Evolutionary conservation across 2,888 invertebrate genomes (phyloP), one percentile per base, ranked within the genome.

Genomic region (Osmoderma eremita): DNA sequence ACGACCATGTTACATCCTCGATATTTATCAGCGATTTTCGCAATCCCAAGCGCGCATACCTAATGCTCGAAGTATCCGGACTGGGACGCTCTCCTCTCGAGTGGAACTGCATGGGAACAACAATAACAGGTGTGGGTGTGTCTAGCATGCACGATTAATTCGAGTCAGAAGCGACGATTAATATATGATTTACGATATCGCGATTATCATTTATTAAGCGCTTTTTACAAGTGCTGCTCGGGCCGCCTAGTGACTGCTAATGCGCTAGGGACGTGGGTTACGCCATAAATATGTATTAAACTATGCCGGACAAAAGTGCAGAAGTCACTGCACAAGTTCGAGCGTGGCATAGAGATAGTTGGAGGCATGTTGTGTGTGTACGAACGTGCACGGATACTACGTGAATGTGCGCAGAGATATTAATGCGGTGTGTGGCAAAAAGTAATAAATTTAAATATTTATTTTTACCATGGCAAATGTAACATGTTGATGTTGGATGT

Each of bases 171-270:
- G 36, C 30, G 42, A 13, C 42, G 42, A 8, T 53, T 53, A 53
- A 53, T 36, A 36, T n/a, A 53, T 53, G 53, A 53, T 53, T 53
- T 53, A 53, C 53, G 53, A 53, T 53, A 3, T 18, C 36, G 18
- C 53, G 53, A 53, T 53, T 53, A 53, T 53, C 53, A 18, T 36
- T 53, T 53, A 53, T 53, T 53, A 53, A 36, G 36, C 15, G 15
- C 53, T 36, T 53, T 53, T 53, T 53, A 53, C 53, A 53, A 53
- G 15, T n/a, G 17, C 53, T 53, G 12, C 53, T 30, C 30, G 8
- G 6, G 12, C 17, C 15, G 53, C 53, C 4, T 15, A 10, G 30
- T 36, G 53, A 53, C 53, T 53, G 36, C 17, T 36, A 53, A 53
- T 53, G 53, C 36, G 36, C 36, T 30, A 36, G 53, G 36, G 30